Conservation (phyloP, 2,888 invertebrate species). For the Pristionchus entomophagus region DNA sequence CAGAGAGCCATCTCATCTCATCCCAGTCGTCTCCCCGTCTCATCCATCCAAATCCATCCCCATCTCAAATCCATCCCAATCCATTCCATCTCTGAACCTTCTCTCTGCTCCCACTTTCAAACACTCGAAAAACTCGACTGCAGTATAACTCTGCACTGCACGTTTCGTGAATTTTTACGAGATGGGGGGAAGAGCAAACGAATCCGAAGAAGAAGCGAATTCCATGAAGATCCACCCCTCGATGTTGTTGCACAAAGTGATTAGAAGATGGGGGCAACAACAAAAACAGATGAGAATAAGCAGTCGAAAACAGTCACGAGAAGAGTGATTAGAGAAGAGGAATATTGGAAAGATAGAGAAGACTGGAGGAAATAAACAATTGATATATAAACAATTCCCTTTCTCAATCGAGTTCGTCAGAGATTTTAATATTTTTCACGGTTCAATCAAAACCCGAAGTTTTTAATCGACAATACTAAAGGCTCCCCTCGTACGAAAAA, state of each 20-base stretch:
- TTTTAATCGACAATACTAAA: not conserved
- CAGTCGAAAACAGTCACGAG: constrained; percentile 19
- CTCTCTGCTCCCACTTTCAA: not conserved
- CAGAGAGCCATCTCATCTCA: not conserved
- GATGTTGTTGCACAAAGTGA: constrained; percentile 21
- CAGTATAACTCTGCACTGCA: constrained; percentile 3
- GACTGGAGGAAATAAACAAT: constrained; percentile 9
- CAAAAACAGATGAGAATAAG: constrained; percentile 34
- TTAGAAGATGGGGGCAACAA: not conserved
- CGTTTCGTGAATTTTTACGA: not conserved
- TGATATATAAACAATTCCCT: not conserved
- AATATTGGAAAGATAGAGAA: too few relatives aligned
- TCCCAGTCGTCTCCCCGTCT: not conserved
- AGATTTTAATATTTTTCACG: too few relatives aligned
- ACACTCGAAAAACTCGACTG: constrained; percentile 5
- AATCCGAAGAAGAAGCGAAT: not conserved
- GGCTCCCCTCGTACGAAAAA: too few relatives aligned
- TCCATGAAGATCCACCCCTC: not conserved
- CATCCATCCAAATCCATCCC: not conserved
- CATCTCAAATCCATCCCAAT: not conserved
- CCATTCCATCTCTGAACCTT: not conserved
- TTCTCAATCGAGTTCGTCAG: not conserved
- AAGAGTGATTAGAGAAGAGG: not conserved
- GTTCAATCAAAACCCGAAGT: not conserved
- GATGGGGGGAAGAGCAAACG: not conserved